Evolutionary conservation across 1,140 invertebrate species (phyloP), one percentile per base, ranked within the genome.

Genomic region (Calliphora vicina): DNA sequence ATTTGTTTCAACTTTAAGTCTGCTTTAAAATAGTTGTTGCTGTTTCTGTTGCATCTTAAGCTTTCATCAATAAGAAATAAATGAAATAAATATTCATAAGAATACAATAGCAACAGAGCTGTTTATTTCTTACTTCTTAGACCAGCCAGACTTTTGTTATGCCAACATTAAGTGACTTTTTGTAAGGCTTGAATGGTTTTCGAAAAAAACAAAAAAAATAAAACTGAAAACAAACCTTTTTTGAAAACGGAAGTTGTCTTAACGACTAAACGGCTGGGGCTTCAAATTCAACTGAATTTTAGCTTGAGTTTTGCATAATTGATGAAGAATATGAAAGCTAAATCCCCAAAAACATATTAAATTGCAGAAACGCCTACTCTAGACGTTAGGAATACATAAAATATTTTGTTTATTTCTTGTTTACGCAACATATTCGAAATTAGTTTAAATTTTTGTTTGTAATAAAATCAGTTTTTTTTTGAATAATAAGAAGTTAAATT

Each of bases 241-340:
- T 20, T 67, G 4, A 27, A 76, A 76, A 76, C 73, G 73, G 73
- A 76, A 76, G 73, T 76, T 76, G 35, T 42, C n/a, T 76, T 76
- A 76, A 35, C 35, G 35, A 76, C 29, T 67, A 23, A 67, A 67
- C 20, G n/a, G 6, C 61, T 25, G 9, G 6, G 25, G n/a, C 20
- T 20, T 6, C 61, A 67, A 10, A 23, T n/a, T 2, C 20, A 23
- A 20, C 17, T 2, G n/a, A 23, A 25, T 23, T 23, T 43, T 25
- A 20, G 13, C 4, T 23, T 43, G 10, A 3, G 23, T 74, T 74
- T 74, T 78, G 20, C 74, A 43, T 43, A 76, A 78, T 76, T 29
- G 35, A 76, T 35, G 27, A 10, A 42, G 15, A 42, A 76, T n/a
- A n/a, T n/a, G 20, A 35, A 76, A 42, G 20, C 9, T 15, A 78